These are phyloP conservation scores for Exephanes ischioxanthus DNA, from an alignment of 2,888 invertebrate species.

Conservation along the genomic window DNA sequence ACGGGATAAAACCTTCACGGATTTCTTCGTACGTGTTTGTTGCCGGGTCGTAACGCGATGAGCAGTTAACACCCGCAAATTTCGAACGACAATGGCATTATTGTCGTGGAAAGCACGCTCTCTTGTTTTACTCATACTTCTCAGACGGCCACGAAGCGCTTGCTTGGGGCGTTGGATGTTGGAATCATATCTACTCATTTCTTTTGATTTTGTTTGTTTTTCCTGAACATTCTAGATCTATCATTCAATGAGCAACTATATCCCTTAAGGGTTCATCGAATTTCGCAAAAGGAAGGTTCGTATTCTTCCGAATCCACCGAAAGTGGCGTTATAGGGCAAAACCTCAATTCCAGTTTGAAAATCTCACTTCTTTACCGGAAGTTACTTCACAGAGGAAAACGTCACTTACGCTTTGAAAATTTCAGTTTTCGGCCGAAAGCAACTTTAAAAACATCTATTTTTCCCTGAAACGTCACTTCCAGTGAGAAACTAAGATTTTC, in stretches of 20 bases:
- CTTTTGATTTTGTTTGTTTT: background rate
- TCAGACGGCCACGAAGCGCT: background rate
- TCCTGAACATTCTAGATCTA: background rate
- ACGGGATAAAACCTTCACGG: conserved; percentile 27
- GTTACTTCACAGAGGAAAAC: no score
- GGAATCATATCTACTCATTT: background rate
- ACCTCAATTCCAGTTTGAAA: no score
- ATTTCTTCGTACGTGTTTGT: conserved; percentile 53
- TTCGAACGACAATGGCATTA: conserved; percentile 33
- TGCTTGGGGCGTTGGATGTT: background rate
- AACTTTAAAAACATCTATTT: no score
- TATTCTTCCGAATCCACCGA: no score
- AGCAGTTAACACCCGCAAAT: conserved; percentile 50
- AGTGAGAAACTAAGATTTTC: no score
- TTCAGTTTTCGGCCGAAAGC: no score
- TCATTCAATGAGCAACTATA: background rate
- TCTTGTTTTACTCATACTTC: background rate
- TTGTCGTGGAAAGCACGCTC: conserved; percentile 17
- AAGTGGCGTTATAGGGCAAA: no score
- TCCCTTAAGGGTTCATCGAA: background rate
- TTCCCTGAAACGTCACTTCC: no score
- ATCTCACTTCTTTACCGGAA: no score
- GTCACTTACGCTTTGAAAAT: no score
- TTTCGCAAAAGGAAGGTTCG: background rate
- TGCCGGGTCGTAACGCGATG: conserved; percentile 46